These are phyloP conservation scores for Leptinotarsa peninsularis DNA, from an alignment of 2,888 invertebrate species.

Conservation along the genomic window DNA sequence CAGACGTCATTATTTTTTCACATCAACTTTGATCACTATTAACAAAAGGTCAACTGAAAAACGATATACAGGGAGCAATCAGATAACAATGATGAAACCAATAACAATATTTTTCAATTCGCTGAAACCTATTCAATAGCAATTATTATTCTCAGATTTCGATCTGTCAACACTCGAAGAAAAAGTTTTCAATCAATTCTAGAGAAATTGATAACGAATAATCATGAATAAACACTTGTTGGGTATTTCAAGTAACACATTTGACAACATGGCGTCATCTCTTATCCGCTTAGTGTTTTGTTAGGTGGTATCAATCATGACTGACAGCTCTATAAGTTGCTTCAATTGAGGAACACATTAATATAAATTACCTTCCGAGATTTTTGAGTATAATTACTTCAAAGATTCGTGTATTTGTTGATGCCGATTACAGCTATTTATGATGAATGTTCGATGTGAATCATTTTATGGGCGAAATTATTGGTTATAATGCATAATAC, in stretches of 20 bases:
- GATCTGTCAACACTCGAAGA: too few species aligned
- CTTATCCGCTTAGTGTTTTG: constrained; percentile 47
- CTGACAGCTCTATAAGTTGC: constrained; percentile 62
- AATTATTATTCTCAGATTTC: too few species aligned
- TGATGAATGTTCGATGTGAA: constrained; percentile 47
- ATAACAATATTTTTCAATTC: too few species aligned
- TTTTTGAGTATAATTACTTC: constrained; percentile 60
- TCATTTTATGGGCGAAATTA: constrained; percentile 46
- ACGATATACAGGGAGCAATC: too few species aligned
- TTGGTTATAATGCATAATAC: constrained; percentile 43
- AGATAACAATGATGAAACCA: too few species aligned
- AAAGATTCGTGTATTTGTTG: constrained; percentile 56
- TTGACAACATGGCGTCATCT: constrained; percentile 6
- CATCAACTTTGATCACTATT: too few species aligned
- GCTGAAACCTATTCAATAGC: too few species aligned
- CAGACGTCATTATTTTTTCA: too few species aligned
- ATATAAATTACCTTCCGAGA: constrained; percentile 60
- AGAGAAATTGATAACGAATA: too few species aligned
- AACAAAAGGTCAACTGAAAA: too few species aligned
- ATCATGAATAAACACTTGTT: too few species aligned
- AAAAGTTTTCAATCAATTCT: too few species aligned
- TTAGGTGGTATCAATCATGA: constrained; percentile 61
- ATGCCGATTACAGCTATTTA: constrained; percentile 53
- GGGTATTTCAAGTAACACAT: not conserved
- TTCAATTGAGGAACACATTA: constrained; percentile 60